These are phyloP conservation scores for Synergus japonicus DNA, from an alignment of 2,888 invertebrate species.

Conservation along the genomic window DNA sequence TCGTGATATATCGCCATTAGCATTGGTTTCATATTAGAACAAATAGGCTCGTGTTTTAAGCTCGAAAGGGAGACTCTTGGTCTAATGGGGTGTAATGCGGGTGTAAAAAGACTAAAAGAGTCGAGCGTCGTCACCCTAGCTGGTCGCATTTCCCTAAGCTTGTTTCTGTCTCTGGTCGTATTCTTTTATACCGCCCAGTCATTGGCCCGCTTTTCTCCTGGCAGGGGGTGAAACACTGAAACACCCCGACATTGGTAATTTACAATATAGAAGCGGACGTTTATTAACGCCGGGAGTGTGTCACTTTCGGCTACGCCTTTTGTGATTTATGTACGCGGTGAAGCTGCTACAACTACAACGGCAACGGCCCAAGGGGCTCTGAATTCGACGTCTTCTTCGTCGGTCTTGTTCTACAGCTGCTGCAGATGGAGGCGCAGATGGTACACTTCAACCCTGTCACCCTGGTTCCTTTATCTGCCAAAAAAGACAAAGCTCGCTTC, in stretches of 20 bases:
- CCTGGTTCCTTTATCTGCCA: slow-evolving; percentile 35
- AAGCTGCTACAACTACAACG: not conserved
- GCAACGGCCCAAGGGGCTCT: slow-evolving; percentile 1
- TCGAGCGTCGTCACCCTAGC: slow-evolving; percentile 26
- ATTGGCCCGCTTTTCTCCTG: slow-evolving; percentile 34
- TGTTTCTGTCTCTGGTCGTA: not conserved
- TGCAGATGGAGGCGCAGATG: slow-evolving; percentile 53
- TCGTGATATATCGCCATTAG: slow-evolving; percentile 70
- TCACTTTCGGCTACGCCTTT: slow-evolving; percentile 49
- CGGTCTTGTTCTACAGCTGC: slow-evolving; percentile 53
- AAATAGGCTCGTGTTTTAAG: slow-evolving; percentile 65
- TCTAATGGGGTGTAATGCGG: slow-evolving; percentile 41
- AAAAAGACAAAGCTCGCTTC: slow-evolving; percentile 19
- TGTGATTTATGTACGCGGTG: slow-evolving; percentile 49
- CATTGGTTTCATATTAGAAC: slow-evolving; percentile 72
- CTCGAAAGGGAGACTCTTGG: slow-evolving; percentile 25
- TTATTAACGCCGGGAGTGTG: slow-evolving; percentile 49
- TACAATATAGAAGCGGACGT: slow-evolving; percentile 46
- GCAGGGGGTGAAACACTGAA: slow-evolving; percentile 43
- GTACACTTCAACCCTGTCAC: slow-evolving; percentile 34
- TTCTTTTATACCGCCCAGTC: slow-evolving; percentile 11
- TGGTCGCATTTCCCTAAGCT: not conserved
- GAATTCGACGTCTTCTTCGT: slow-evolving; percentile 47
- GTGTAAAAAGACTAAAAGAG: slow-evolving; percentile 43
- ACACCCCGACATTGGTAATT: slow-evolving; percentile 34